Conservation (phyloP, 2,888 invertebrate genomes). For the Tachina grossa region DNA sequence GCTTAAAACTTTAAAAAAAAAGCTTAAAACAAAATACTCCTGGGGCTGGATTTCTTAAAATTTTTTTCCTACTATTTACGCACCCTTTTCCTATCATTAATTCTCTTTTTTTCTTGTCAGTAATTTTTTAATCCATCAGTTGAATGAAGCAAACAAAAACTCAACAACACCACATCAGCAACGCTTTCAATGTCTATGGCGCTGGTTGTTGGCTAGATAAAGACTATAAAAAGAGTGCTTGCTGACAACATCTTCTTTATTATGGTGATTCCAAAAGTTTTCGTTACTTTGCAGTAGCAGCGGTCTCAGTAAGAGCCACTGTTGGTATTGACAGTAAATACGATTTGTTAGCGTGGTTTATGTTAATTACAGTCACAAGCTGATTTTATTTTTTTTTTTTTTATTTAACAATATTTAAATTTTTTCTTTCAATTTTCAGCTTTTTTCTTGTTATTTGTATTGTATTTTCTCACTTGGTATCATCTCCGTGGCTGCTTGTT, state of each 20-base stretch:
- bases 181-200: slow-evolving; percentile 46
- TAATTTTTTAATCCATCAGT: slow-evolving; percentile 55
- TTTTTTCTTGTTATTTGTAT: slow-evolving; percentile 39
- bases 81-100: slow-evolving; percentile 48
- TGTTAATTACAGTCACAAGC: slow-evolving; percentile 74
- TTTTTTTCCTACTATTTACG: slow-evolving; percentile 38
- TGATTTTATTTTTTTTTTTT: slow-evolving; percentile 67
- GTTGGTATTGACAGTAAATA: slow-evolving; percentile 73
- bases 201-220: slow-evolving; percentile 16
- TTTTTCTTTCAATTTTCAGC: neutral
- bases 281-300: slow-evolving; percentile 36
- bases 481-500: slow-evolving; percentile 32
- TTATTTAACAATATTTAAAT: slow-evolving; percentile 41
- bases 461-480: slow-evolving; percentile 57
- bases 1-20: slow-evolving; percentile 67
- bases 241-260: slow-evolving; percentile 68
- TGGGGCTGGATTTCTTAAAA: slow-evolving; percentile 62
- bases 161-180: slow-evolving; percentile 44
- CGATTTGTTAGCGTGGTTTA: slow-evolving; percentile 74
- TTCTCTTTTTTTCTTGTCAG: slow-evolving; percentile 10
- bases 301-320: slow-evolving; percentile 35
- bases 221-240: slow-evolving; percentile 50
- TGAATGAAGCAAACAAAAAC: slow-evolving; percentile 10
- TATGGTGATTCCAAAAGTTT: slow-evolving; percentile 56
- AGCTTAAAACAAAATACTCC: slow-evolving; percentile 62